Percentiles rank a stretch among this genome's conserved stretches.
Conservation (phyloP, 2,888 invertebrate species). For the Apodemia duryi region DNA sequence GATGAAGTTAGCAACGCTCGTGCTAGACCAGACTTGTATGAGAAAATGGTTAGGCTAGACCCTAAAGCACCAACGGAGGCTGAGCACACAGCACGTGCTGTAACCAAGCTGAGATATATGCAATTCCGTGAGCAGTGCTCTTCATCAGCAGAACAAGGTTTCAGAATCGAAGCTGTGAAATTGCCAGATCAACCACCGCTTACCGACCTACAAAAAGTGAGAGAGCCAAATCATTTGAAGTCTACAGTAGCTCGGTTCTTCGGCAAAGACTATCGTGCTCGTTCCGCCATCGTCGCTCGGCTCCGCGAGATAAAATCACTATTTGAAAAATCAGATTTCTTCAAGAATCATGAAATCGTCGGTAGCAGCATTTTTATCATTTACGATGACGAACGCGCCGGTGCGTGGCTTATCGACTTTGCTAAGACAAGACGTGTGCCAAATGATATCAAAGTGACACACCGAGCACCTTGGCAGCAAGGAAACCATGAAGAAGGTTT, state of each 20-base stretch:
- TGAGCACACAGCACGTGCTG: conserved; percentile 89
- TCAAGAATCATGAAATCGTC: conserved; percentile 93
- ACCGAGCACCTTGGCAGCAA: conserved; percentile 90
- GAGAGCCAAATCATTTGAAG: conserved; percentile 86
- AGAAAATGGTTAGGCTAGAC: conserved; percentile 97
- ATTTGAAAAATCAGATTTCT: conserved; percentile 91
- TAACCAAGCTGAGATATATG: conserved; percentile 98
- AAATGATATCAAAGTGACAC: conserved; percentile 84
- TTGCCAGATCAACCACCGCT: conserved; percentile 89
- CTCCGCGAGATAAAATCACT: conserved; percentile 87
- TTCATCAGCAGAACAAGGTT: conserved; percentile 94
- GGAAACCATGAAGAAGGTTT: conserved; percentile 99
- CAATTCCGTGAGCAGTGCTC: conserved; percentile 96
- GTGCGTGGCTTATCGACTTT: conserved; percentile 98
- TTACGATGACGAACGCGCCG: conserved; percentile 92
- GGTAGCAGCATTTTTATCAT: conserved; percentile 96
- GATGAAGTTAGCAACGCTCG: conserved; percentile 94
- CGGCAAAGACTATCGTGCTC: conserved; percentile 81
- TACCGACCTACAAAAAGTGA: conserved; percentile 93
- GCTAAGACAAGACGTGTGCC: conserved; percentile 93
- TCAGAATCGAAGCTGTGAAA: conserved; percentile 97
- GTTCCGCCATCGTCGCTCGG: conserved; percentile 84
- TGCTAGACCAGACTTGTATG: conserved; percentile 92
- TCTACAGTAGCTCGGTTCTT: conserved; percentile 88
- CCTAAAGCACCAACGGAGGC: conserved; percentile 90